A percentile compares a stretch with the other conserved stretches of the same genome.
phyloP scores from a whole-genome alignment of 2,797 vertebrate genomes.

The Artibeus lituratus region DNA sequence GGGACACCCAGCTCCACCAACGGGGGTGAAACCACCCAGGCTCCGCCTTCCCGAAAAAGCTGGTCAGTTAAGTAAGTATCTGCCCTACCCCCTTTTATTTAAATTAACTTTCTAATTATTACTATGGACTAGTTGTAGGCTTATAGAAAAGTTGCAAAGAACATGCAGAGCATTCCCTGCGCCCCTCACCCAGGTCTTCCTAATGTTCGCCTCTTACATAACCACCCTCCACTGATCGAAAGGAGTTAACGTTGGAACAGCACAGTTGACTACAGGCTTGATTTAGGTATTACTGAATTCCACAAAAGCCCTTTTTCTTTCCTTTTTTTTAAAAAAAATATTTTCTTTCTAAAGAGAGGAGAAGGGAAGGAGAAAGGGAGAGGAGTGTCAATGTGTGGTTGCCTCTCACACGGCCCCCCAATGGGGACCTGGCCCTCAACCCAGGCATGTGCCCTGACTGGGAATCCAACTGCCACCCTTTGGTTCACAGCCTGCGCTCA shows the following conservation, averaged over 20 bases:
- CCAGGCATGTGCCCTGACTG: too few species aligned
- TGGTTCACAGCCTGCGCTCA: too few species aligned
- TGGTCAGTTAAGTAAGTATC: constrained; percentile 90
- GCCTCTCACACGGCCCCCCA: too few species aligned
- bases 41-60: constrained; percentile 73
- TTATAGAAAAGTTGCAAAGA: neutral
- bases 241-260: neutral
- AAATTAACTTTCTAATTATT: neutral
- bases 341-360: too few species aligned
- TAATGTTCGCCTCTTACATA: neutral
- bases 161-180: neutral
- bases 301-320: neutral
- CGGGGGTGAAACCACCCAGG: constrained; percentile 39
- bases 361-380: too few species aligned
- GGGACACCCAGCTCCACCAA: constrained; percentile 54
- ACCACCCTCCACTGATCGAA: neutral
- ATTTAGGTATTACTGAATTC: neutral
- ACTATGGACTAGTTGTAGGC: neutral
- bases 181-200: neutral
- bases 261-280: neutral
- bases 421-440: too few species aligned
- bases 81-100: neutral
- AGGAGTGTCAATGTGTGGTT: too few species aligned
- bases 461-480: too few species aligned
- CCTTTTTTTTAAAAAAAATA: too few species aligned